Percentiles rank a stretch among this genome's conserved stretches.
Evolutionary conservation across 1,140 invertebrate genomes (phyloP).

Genomic region (Mamestra configurata): DNA sequence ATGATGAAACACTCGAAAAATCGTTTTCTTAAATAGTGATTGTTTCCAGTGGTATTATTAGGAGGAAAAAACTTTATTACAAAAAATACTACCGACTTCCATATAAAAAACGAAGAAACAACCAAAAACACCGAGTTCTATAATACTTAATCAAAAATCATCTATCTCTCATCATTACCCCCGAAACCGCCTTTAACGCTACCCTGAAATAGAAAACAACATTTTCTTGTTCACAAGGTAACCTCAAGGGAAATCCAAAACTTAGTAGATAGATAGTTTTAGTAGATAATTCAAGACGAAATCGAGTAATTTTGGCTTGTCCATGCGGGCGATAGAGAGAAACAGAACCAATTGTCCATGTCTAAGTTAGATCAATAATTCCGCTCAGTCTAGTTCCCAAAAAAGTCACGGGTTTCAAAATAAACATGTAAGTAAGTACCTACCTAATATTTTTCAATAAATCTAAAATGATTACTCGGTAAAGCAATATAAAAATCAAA

Average conservation of each 20-base stretch:
- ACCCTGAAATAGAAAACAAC: too few species aligned
- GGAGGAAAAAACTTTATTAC: too few species aligned
- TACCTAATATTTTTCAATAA: background rate
- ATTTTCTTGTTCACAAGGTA: too few species aligned
- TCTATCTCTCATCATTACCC: background rate
- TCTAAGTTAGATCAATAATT: background rate
- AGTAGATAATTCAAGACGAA: background rate
- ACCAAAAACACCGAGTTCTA: too few species aligned
- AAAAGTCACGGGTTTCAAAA: background rate
- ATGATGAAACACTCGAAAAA: too few species aligned
- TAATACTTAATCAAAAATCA: too few species aligned
- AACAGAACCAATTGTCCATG: background rate
- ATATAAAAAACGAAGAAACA: too few species aligned
- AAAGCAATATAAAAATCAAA: conserved; percentile 17
- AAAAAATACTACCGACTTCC: too few species aligned
- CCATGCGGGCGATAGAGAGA: background rate
- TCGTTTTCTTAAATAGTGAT: too few species aligned
- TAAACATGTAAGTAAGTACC: too few species aligned
- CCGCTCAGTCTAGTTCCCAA: background rate
- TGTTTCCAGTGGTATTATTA: too few species aligned
- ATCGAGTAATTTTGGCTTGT: background rate
- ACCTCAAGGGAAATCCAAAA: too few species aligned
- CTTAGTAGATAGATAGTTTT: background rate
- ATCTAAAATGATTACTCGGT: background rate
- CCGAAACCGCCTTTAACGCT: background rate